Base-by-base conservation (phyloP, 2,888 invertebrate species). In the Ecliptopera silaceata region DNA sequence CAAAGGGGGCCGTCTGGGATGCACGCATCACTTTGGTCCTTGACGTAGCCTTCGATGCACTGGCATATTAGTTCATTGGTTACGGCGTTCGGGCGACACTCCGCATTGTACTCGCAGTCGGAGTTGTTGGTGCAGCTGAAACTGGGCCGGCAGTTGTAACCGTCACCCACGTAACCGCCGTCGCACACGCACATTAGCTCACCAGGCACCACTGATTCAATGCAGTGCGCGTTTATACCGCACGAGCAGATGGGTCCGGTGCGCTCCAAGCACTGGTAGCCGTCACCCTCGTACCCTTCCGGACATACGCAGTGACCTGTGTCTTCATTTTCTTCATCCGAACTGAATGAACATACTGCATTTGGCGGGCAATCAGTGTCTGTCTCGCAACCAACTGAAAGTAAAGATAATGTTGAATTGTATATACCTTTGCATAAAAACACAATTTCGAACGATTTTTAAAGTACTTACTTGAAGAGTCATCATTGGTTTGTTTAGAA, bases 241-340 rank as follows among this genome's bases (percentile, higher is more conserved):
- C 98, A 98, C 32, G 93, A 93, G 59, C 89, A 90, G 50, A 69
- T 74, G 0, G 78, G 70, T 10, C 82, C 79, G 2, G 83, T 77
- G 49, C 80, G 79, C 58, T 93, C 93, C 1, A 88, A 91, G 76
- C 97, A 98, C 66, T 92, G 93, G 60, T 92, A 93, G 6, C 97
- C 97, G 79, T 98, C 96, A 17, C 98, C 98, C 73, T 94, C 94
- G 84, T 93, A 98, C 3, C 97, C 97, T n/a, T 94, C 92, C 56
- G 94, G 95, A 76, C 98, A 98, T 41, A 93, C 93, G 75, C 98
- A 98, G 51, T 84, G 85, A 1, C 87, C 83, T 43, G 65, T 66
- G 55, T 71, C 66, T 49, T 92, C 87, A 2, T 90, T 88, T 18
- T 71, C 70, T 0, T 63, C 47, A 11, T 93, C 84, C 39, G 93